Percentiles rank a stretch among this genome's conserved stretches.
These are phyloP conservation scores for Zaprionus capensis DNA, from an alignment of 1,140 invertebrate species.

Conservation along the genomic window DNA sequence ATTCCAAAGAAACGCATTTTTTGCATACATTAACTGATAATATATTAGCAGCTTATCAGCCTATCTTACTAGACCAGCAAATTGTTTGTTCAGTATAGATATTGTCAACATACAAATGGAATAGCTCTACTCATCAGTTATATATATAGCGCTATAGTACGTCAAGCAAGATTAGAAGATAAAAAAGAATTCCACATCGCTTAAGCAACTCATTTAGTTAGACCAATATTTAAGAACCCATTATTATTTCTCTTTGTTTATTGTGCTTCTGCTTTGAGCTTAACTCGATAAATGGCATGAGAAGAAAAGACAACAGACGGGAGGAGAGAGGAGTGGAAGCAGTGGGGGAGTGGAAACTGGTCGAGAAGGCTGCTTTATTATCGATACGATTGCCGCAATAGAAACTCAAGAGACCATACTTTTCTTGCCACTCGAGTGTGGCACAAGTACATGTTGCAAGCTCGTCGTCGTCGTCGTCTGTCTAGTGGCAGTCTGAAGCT, in stretches of 20 bases:
- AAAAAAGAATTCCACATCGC: constrained; percentile 4
- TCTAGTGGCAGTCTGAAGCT: constrained; percentile 55
- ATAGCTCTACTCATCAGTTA: neutral
- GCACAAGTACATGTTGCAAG: constrained; percentile 46
- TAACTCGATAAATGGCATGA: constrained; percentile 2
- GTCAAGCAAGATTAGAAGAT: constrained; percentile 7
- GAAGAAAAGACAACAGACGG: neutral
- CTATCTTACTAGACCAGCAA: neutral
- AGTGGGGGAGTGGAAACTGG: constrained; percentile 10
- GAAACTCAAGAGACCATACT: constrained; percentile 23
- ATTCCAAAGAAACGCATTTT: neutral
- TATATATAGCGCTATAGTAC: neutral
- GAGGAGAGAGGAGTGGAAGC: neutral
- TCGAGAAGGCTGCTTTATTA: constrained; percentile 21
- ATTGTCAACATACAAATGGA: neutral
- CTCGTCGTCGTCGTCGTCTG: constrained; percentile 19
- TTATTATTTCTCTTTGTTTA: constrained; percentile 20
- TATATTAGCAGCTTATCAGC: neutral
- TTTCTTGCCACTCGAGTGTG: constrained; percentile 26
- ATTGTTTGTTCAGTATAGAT: neutral
- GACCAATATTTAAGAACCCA: constrained; percentile 13
- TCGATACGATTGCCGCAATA: constrained; percentile 32
- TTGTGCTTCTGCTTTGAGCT: constrained; percentile 7
- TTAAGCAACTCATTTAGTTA: constrained; percentile 20
- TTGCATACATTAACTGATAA: neutral